Conservation (phyloP, 1,140 invertebrate species). For the Ectropis grisescens region DNA sequence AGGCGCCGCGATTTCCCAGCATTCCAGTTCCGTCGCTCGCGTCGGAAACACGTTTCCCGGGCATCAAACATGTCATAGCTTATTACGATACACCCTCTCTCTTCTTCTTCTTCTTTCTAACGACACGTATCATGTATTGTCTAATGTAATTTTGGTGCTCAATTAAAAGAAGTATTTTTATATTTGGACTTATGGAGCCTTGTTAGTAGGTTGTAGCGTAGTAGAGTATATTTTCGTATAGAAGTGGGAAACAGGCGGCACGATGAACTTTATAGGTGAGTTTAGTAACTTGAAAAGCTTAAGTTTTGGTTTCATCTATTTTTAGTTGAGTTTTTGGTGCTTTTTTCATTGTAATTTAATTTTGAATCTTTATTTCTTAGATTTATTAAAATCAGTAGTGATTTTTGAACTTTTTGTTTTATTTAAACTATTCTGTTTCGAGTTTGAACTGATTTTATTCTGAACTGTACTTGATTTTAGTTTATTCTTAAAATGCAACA, state of each 20-base stretch:
- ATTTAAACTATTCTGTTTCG: too few species aligned
- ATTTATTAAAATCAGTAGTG: too few species aligned
- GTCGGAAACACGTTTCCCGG: conserved; percentile 29
- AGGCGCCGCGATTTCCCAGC: conserved; percentile 20
- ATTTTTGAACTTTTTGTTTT: too few species aligned
- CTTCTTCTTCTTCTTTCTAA: conserved; percentile 34
- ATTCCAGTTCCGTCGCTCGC: conserved; percentile 36
- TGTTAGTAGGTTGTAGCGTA: conserved; percentile 34
- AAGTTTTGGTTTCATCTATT: conserved; percentile 6
- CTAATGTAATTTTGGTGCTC: conserved; percentile 55
- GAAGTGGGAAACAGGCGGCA: conserved; percentile 25
- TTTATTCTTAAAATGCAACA: too few species aligned
- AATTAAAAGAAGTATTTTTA: conserved; percentile 50
- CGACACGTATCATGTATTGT: conserved; percentile 62
- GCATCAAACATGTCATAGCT: conserved; percentile 33
- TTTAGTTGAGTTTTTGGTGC: conserved; percentile 1
- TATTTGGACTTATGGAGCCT: conserved; percentile 41
- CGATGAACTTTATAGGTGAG: conserved; percentile 63
- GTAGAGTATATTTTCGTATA: conserved; percentile 28
- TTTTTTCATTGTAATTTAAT: conserved; percentile 1
- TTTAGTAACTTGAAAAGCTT: conserved; percentile 10
- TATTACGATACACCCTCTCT: conserved; percentile 22
- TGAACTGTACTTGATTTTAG: too few species aligned
- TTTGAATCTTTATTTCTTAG: too few species aligned
- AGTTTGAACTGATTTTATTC: too few species aligned